Evolutionary conservation across 53 echinoderm and acorn worm genomes (phyloP), one percentile per base, ranked within the genome.

Genomic region (Hippasteria phrygiana): DNA sequence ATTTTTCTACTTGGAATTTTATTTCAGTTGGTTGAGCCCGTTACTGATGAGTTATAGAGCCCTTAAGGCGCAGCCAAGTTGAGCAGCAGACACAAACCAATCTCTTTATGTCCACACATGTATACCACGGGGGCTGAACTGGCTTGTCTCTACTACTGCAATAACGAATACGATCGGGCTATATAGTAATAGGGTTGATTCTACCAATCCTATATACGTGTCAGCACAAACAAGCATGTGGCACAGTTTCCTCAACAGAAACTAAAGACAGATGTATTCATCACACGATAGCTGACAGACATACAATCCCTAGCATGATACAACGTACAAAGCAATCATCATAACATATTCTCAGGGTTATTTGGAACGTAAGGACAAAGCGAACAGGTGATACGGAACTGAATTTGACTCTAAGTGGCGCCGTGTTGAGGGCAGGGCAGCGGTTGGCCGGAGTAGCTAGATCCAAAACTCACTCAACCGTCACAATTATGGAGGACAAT

Each of bases 91-190:
- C 53, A 75, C 69, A 70, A 84, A 43, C 70, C 84, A 84, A 83
- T 83, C 67, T 83, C 67, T 43, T 35, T 84, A 66, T 67, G 70
- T 53, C 69, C 53, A 84, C 84, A 84, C 22, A 83, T 4, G 14
- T 0, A 0, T 50, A 50, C 6, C 48, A 32, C 48, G 16, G 20
- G 43, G 35, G n/a, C 53, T 50, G 17, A 29, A 82, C 20, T 51
- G 50, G 37, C 50, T 50, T 50, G 7, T 0, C 59, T 16, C 26
- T 26, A 18, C 20, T 14, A 34, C 18, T 18, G 8, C 73, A 31
- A 3, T 24, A 4, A 42, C 40, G 3, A 42, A 13, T 29, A 28
- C 69, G 31, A 29, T 12, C 69, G 2, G 31, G 17, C 9, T 29
- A 28, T 31, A 67, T 22, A 67, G 36, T 29, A 48, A 48, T 50